Conservation (phyloP, 2,113 vertebrate genomes). For the Gobio gobio region DNA sequence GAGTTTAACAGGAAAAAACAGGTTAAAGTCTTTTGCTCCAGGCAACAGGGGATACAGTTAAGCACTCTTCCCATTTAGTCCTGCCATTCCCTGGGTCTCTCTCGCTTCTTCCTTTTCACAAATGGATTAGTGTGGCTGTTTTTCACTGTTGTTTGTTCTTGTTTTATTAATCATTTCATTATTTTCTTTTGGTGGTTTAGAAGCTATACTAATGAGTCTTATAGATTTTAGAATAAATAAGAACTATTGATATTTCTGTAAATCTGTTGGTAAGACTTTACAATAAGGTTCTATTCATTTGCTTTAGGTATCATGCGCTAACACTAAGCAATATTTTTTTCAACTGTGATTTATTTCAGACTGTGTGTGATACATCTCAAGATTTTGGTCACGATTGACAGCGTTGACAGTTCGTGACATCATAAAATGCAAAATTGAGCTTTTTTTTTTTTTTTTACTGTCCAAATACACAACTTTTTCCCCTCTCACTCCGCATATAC, state of each 20-base stretch:
- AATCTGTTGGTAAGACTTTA: background rate
- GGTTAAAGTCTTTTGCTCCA: slow-evolving; percentile 71
- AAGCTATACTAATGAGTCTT: slow-evolving; percentile 50
- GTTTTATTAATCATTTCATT: slow-evolving; percentile 54
- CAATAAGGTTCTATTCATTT: background rate
- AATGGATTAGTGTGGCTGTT: background rate
- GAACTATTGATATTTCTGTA: background rate
- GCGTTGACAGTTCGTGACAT: background rate
- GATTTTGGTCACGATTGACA: background rate
- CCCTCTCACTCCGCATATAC: background rate
- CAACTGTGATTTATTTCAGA: too few species aligned
- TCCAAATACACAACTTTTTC: background rate
- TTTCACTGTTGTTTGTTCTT: slow-evolving; percentile 47
- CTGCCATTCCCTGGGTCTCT: slow-evolving; percentile 19
- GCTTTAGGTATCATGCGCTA: background rate
- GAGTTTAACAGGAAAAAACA: slow-evolving; percentile 75
- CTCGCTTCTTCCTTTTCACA: background rate
- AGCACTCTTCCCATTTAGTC: slow-evolving; percentile 41
- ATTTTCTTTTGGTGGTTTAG: slow-evolving; percentile 45
- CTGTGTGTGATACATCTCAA: background rate
- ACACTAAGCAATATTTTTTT: background rate
- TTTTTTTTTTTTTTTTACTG: background rate
- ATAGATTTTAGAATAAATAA: slow-evolving; percentile 54
- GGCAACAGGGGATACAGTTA: slow-evolving; percentile 62
- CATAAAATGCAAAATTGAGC: background rate